A percentile compares a stretch with the other conserved stretches of the same genome.
Conservation (phyloP, 2,113 vertebrate species). For the Dasyprocta punctata region DNA sequence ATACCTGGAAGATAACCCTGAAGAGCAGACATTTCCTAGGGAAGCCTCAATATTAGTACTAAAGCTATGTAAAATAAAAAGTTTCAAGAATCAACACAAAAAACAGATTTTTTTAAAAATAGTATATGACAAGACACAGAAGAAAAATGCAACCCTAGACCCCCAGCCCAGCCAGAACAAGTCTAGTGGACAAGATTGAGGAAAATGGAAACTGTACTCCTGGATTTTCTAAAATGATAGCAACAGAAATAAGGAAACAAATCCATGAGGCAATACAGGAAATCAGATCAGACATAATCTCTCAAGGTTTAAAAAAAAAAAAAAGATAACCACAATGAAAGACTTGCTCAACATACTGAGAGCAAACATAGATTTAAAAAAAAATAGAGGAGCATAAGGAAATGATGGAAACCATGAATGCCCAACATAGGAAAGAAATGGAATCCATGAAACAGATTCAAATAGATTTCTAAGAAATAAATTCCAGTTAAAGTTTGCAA, state of each 20-base stretch:
- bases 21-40: not conserved
- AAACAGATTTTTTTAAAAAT: not conserved
- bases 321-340: not conserved
- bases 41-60: not conserved
- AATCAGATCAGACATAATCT: not conserved
- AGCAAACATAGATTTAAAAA: not conserved
- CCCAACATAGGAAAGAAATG: not conserved
- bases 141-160: not conserved
- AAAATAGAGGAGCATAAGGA: not conserved
- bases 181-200: not conserved
- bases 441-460: not conserved
- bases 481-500: not conserved
- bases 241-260: not conserved
- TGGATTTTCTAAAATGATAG: not conserved
- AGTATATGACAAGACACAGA: not conserved
- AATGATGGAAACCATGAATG: not conserved
- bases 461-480: not conserved
- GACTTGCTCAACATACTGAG: not conserved
- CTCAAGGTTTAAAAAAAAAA: not conserved
- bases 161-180: not conserved
- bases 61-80: not conserved
- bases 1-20: not conserved
- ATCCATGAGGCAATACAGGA: not conserved
- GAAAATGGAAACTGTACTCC: not conserved
- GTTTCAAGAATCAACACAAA: not conserved